Evolutionary conservation across 64 coral and sea anemone genomes (phyloP).

Genomic region (Orbicella faveolata): DNA sequence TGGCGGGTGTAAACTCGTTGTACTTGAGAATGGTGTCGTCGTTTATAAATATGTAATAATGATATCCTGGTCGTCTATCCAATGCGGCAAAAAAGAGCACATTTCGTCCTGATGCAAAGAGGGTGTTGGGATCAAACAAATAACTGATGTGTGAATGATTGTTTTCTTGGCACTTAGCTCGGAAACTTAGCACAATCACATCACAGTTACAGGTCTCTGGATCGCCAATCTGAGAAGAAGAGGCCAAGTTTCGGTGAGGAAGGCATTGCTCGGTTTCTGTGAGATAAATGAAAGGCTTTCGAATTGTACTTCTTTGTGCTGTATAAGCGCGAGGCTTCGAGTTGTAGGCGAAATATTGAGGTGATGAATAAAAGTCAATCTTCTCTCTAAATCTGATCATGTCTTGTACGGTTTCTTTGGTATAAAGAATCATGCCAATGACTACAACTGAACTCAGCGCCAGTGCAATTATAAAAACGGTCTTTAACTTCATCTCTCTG

Average conservation of each 20-base stretch:
- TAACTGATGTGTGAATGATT: constrained; percentile 15
- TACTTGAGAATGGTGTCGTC: constrained; percentile 34
- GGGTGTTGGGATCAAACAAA: constrained; percentile 21
- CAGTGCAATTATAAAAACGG: too few species aligned
- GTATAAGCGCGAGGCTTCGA: too few species aligned
- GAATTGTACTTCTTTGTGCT: not conserved
- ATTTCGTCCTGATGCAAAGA: constrained; percentile 58
- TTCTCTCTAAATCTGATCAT: too few species aligned
- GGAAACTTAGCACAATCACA: constrained; percentile 53
- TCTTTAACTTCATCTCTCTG: too few species aligned
- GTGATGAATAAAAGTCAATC: too few species aligned
- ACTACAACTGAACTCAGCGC: too few species aligned
- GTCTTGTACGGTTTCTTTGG: too few species aligned
- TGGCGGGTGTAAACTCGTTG: not conserved
- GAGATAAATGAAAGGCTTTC: constrained; percentile 44
- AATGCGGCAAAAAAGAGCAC: constrained; percentile 1
- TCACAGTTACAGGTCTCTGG: constrained; percentile 45
- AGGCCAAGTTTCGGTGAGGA: not conserved
- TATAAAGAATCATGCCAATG: too few species aligned
- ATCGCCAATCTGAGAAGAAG: constrained; percentile 17
- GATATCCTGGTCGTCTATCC: constrained; percentile 13
- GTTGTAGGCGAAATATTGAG: too few species aligned
- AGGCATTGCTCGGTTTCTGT: constrained; percentile 42
- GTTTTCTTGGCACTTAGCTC: not conserved
- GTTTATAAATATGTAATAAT: constrained; percentile 40